phyloP scores from a whole-genome alignment of 2,888 invertebrate genomes.

The Drosophila recens region DNA sequence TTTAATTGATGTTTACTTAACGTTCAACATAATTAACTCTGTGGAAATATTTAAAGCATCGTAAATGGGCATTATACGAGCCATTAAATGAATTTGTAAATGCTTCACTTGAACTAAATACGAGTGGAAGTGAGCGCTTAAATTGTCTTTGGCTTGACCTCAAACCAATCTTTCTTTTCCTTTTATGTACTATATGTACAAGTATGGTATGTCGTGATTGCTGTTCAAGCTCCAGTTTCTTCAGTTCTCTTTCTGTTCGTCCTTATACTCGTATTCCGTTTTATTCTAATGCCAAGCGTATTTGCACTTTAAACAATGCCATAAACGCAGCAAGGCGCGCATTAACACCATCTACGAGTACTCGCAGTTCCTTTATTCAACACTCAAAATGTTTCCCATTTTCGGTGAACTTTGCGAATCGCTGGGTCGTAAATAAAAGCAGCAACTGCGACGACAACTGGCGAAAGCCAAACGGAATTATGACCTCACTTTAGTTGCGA shows the following conservation, averaged over 20 bases:
- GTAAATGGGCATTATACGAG: slow-evolving; percentile 76
- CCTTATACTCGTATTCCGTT: neutral
- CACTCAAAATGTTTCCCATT: slow-evolving; percentile 28
- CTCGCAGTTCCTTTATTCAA: slow-evolving; percentile 19
- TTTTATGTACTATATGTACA: slow-evolving; percentile 33
- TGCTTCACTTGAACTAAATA: slow-evolving; percentile 74
- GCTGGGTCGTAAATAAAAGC: slow-evolving; percentile 40
- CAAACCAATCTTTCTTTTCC: slow-evolving; percentile 6
- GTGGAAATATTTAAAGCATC: slow-evolving; percentile 80
- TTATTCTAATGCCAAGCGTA: slow-evolving; percentile 23
- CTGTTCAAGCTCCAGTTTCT: neutral
- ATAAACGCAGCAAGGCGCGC: slow-evolving; percentile 79
- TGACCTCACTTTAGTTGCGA: slow-evolving; percentile 35
- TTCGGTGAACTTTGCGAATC: slow-evolving; percentile 48
- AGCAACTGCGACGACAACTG: slow-evolving; percentile 29
- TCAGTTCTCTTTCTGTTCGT: neutral
- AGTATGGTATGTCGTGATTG: slow-evolving; percentile 34
- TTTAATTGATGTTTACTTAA: slow-evolving; percentile 82
- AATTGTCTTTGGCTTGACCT: slow-evolving; percentile 22
- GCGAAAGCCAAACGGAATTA: slow-evolving; percentile 26
- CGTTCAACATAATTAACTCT: slow-evolving; percentile 79
- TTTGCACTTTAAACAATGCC: slow-evolving; percentile 66
- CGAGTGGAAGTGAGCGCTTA: slow-evolving; percentile 40
- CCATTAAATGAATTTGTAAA: slow-evolving; percentile 80
- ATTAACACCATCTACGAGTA: slow-evolving; percentile 66